Base-by-base conservation (phyloP, 2,797 vertebrate genomes). In the Amphiprion clarkii region DNA sequence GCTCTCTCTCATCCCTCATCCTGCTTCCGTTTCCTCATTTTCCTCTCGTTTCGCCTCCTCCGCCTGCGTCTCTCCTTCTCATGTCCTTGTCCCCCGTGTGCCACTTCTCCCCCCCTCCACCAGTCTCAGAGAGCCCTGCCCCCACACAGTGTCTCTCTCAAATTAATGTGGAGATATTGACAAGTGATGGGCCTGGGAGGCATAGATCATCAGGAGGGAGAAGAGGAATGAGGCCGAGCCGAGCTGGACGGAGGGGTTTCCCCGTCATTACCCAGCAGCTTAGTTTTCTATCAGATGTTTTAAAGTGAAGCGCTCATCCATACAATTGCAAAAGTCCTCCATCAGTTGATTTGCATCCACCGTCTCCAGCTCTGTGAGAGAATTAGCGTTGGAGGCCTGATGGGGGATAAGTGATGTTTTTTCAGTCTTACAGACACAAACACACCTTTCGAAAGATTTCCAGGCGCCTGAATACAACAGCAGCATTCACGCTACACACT, bases 151-250 rank as follows among this genome's bases (percentile, higher is more conserved):
- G 63, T 81, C 78, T 67, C 87, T 73, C 62, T 97, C 96, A 97
- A 97, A 98, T 97, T 96, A 97, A 97, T 97, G 96, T 97, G 95
- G 95, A 96, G 96, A 97, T 98, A 99, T 99, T 98, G 97, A 98
- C 96, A 96, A 96, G 96, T 95, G 94, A 96, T 97, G 96, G 96
- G 95, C 83, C 93, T 88, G 76, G 79, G 92, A 94, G 91, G 95
- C 95, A 96, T 96, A 96, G 96, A 97, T 97, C 96, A 97, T 96
- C 95, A 74, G 85, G 75, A 77, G 71, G 83, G 76, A 86, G 85
- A 60, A 60, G 65, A 68, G 29, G 46, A 51, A 72, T 60, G 68
- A 76, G 67, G 48, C 64, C 33, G 5, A 51, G 53, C 67, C 40
- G 33, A 36, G 33, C 33, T 71, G 39, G 48, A 65, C 40, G 14